A percentile compares a stretch with the other conserved stretches of the same genome.
Conservation (phyloP, 2,113 vertebrate species). For the Xenopus borealis region DNA sequence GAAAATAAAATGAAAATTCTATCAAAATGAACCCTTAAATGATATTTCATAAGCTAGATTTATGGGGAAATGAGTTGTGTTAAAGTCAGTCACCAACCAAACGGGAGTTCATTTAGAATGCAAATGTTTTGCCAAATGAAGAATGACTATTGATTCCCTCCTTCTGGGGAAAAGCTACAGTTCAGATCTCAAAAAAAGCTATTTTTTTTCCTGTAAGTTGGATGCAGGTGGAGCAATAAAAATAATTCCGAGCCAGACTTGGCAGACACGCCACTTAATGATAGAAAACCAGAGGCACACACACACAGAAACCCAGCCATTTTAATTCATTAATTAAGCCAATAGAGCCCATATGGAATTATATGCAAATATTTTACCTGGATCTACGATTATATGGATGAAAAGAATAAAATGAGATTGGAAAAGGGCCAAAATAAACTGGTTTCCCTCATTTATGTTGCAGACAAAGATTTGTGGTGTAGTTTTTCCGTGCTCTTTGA, state of each 20-base stretch:
- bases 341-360: constrained; percentile 64
- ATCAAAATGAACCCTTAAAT: no score
- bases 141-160: constrained; percentile 29
- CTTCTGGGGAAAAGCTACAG: constrained; percentile 8
- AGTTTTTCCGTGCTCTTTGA: constrained; percentile 46
- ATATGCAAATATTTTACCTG: constrained; percentile 70
- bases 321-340: constrained; percentile 65
- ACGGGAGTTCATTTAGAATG: constrained; percentile 10
- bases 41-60: no score
- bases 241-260: constrained; percentile 56
- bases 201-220: constrained; percentile 28
- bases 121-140: background rate
- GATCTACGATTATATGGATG: constrained; percentile 56
- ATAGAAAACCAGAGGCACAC: constrained; percentile 62
- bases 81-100: background rate
- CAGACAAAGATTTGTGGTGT: constrained; percentile 38
- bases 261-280: constrained; percentile 59
- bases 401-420: constrained; percentile 51
- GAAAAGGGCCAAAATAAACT: constrained; percentile 34
- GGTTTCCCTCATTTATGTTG: constrained; percentile 23
- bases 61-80: no score
- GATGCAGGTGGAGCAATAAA: constrained; percentile 68
- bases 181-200: constrained; percentile 12
- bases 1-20: no score
- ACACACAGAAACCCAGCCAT: constrained; percentile 47